Evolutionary conservation across 1,140 invertebrate genomes (phyloP).

Genomic region (Bombus cullumanus): DNA sequence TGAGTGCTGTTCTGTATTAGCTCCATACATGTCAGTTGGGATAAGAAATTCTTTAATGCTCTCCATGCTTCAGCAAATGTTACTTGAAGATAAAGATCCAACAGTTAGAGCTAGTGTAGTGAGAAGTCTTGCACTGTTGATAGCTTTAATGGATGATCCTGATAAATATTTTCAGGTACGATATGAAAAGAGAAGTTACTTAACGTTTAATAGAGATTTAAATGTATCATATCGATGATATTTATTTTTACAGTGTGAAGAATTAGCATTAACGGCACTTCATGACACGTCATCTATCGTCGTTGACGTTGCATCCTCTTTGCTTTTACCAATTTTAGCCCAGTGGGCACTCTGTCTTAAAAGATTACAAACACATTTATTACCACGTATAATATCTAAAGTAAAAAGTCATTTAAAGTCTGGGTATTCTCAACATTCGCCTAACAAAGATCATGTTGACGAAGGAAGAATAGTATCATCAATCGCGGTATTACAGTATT

Average conservation of each 20-base stretch:
- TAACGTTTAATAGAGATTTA: neutral
- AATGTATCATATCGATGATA: constrained; percentile 3
- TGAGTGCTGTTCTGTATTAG: constrained; percentile 88
- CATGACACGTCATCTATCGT: constrained; percentile 84
- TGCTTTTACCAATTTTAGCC: constrained; percentile 84
- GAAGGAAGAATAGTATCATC: constrained; percentile 72
- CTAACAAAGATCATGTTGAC: constrained; percentile 75
- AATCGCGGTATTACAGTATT: constrained; percentile 80
- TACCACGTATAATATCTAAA: constrained; percentile 76
- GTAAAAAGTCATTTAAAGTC: constrained; percentile 75
- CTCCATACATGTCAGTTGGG: constrained; percentile 87
- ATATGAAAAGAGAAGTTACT: neutral
- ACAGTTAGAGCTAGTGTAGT: constrained; percentile 86
- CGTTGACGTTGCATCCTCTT: constrained; percentile 78
- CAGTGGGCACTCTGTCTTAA: constrained; percentile 86
- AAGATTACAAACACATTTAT: constrained; percentile 81
- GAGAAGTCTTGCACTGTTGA: constrained; percentile 86
- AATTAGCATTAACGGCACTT: constrained; percentile 84
- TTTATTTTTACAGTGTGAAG: constrained; percentile 82
- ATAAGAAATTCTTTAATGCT: constrained; percentile 88
- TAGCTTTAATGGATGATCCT: constrained; percentile 86
- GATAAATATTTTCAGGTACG: constrained; percentile 88
- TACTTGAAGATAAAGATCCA: constrained; percentile 88
- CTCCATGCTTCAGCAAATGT: constrained; percentile 90
- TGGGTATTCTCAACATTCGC: constrained; percentile 66